Evolutionary conservation across 1,140 invertebrate species (phyloP).

Genomic region (Micrasema longulum): DNA sequence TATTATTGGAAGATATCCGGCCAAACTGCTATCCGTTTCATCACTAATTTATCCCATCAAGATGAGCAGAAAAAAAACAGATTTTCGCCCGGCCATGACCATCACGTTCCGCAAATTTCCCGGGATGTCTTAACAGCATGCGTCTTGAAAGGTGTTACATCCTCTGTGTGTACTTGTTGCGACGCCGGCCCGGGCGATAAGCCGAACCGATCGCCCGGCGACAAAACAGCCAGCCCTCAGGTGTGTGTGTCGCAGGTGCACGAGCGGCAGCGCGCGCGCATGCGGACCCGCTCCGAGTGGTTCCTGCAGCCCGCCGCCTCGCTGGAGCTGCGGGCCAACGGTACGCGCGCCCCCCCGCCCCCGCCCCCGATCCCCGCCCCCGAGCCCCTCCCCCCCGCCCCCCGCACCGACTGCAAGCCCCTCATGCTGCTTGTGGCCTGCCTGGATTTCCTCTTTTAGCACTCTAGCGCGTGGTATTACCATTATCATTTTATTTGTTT

Average conservation of each 20-base stretch:
- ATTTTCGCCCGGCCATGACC: too few species aligned
- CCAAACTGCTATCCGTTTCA: too few species aligned
- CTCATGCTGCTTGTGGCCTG: conserved; percentile 68
- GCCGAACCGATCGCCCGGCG: too few species aligned
- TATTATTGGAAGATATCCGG: too few species aligned
- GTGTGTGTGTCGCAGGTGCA: conserved; percentile 77
- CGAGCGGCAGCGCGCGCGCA: conserved; percentile 91
- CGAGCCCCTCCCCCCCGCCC: conserved; percentile 45
- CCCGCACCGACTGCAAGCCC: conserved; percentile 61
- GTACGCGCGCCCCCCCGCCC: conserved; percentile 59
- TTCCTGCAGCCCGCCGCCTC: conserved; percentile 83
- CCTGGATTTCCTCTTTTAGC: conserved; percentile 68
- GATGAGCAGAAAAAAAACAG: too few species aligned
- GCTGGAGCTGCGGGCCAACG: conserved; percentile 66
- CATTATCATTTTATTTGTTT: conserved; percentile 10
- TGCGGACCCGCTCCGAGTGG: conserved; percentile 94
- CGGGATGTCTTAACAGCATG: too few species aligned
- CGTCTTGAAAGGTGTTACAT: too few species aligned
- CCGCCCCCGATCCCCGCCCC: conserved; percentile 57
- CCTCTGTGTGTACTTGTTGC: too few species aligned
- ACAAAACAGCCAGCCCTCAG: too few species aligned
- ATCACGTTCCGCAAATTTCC: too few species aligned
- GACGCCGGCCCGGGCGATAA: too few species aligned
- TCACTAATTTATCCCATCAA: too few species aligned
- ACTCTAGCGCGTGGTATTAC: conserved; percentile 8